Base-by-base conservation (phyloP, 2,888 invertebrate species). In the Drosophila melanosoma region DNA sequence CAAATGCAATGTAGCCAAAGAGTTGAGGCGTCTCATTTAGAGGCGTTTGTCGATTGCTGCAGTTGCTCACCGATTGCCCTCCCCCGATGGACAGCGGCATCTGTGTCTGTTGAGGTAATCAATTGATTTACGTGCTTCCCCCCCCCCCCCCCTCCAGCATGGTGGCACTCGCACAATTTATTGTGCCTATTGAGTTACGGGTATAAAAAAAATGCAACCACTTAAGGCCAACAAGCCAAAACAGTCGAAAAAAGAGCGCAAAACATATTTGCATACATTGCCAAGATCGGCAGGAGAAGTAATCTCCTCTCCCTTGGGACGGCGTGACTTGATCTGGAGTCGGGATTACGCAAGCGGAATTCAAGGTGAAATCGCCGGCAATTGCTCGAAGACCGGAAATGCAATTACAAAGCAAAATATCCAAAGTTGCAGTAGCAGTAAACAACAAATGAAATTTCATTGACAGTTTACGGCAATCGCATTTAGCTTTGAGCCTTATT, bases 351-450 rank as follows among this genome's bases (percentile, higher is more conserved):
- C 74, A 87, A 84, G 45, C 76, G 48, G 35, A 76, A 75, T 83
- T 83, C 83, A 83, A 83, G 83, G 83, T 83, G 83, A 83, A 83
- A 83, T 87, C 89, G 75, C 89, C 77, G 77, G 77, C 62, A 53
- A 33, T 74, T 33, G 40, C 48, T 38, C 45, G 58, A 62, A 72
- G 58, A 56, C 82, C 75, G 82, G 80, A 81, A 81, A 70, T 72
- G 60, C 69, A 73, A 29, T 57, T 61, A 58, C 51, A 45, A 23
- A 8, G 45, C 45, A 15, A 45, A 7, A 45, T 8, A 4, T 23
- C 7, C 23, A 23, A 26, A 3, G 23, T 15, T 68, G 63, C 62
- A 73, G 33, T 57, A 57, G 60, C 42, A 56, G 60, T 42, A 40
- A 63, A 59, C 59, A 71, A 54, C 53, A 11, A 58, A 38, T 54